phyloP scores from a whole-genome alignment of 2,888 invertebrate genomes.

The Digitonthophagus gazella region DNA sequence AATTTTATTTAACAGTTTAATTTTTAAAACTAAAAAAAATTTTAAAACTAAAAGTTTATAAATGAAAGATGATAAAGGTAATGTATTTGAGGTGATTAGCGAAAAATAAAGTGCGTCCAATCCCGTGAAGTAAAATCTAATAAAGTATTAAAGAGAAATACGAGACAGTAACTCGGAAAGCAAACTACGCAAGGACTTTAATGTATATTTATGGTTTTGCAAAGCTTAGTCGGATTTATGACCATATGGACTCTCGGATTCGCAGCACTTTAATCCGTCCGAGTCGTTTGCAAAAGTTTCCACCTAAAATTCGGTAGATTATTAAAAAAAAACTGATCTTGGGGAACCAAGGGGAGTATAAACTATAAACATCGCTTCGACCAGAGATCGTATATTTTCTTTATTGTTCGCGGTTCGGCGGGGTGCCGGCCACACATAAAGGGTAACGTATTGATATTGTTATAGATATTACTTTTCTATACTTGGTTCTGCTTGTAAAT shows the following conservation, averaged over 20 bases:
- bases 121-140: background rate
- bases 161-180: background rate
- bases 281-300: background rate
- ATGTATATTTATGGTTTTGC: background rate
- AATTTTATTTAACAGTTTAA: too few species aligned
- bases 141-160: background rate
- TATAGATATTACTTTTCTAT: slow-evolving; percentile 44
- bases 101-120: background rate
- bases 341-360: background rate
- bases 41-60: too few species aligned
- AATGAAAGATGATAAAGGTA: too few species aligned
- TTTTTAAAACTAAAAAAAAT: too few species aligned
- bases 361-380: background rate
- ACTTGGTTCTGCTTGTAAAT: slow-evolving; percentile 40
- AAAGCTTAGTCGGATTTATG: background rate
- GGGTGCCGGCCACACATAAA: slow-evolving; percentile 32
- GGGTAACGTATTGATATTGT: slow-evolving; percentile 46
- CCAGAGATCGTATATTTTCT: background rate
- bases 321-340: background rate
- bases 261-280: background rate
- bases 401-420: background rate
- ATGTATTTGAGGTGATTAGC: too few species aligned
- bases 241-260: background rate
- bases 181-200: background rate
- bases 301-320: background rate